These are phyloP conservation scores for Metalampra italica DNA, from an alignment of 2,888 invertebrate genomes.

Conservation along the genomic window DNA sequence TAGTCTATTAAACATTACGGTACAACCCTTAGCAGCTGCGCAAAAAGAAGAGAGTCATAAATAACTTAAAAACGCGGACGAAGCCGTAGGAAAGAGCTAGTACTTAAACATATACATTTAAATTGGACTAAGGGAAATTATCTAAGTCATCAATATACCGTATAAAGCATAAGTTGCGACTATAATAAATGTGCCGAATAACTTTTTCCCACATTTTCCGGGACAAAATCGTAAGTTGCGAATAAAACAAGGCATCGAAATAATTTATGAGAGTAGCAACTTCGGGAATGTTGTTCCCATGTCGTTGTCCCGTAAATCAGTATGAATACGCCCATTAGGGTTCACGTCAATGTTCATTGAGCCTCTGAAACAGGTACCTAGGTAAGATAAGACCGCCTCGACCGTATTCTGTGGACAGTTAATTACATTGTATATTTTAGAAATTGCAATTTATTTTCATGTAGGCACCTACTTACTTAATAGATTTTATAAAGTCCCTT, in stretches of 20 bases:
- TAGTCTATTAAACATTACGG: too few relatives aligned
- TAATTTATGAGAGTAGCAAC: conserved; percentile 2
- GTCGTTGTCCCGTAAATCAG: conserved; percentile 5
- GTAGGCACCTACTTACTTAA: too few relatives aligned
- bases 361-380: not conserved
- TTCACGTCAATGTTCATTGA: not conserved
- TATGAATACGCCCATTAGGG: not conserved
- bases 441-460: too few relatives aligned
- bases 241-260: conserved; percentile 3
- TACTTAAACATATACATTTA: too few relatives aligned
- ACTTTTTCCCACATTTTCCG: conserved; percentile 2
- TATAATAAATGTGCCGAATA: not conserved
- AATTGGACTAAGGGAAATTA: too few relatives aligned
- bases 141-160: not conserved
- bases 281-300: conserved; percentile 5
- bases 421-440: too few relatives aligned
- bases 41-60: too few relatives aligned
- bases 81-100: too few relatives aligned
- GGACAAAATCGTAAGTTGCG: conserved; percentile 2
- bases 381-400: not conserved
- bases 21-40: too few relatives aligned
- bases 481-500: too few relatives aligned
- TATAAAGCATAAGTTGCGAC: conserved; percentile 1
- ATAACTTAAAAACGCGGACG: too few relatives aligned
- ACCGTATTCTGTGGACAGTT: too few relatives aligned